Evolutionary conservation across 1,140 invertebrate genomes (phyloP).

Genomic region (Pantala flavescens): DNA sequence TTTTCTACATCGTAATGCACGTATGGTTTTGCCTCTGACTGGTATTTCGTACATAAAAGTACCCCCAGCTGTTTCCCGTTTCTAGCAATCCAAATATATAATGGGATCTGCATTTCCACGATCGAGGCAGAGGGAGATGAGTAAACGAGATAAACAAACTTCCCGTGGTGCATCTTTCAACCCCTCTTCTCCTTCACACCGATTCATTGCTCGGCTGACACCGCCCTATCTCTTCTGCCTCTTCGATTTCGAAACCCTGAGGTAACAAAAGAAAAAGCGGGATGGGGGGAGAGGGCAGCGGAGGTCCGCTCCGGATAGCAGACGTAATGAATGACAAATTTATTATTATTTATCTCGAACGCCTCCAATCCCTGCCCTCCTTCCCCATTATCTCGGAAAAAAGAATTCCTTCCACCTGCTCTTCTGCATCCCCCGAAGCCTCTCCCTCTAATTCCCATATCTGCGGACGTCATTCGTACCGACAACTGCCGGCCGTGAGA

Average conservation of each 20-base stretch:
- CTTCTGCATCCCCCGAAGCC: background rate
- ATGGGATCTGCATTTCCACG: too few species aligned
- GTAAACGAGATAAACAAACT: background rate
- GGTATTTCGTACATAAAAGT: too few species aligned
- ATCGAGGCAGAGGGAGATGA: too few species aligned
- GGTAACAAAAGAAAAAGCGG: slow-evolving; percentile 1
- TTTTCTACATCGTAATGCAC: too few species aligned
- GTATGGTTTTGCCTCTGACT: too few species aligned
- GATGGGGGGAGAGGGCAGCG: background rate
- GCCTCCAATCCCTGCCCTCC: background rate
- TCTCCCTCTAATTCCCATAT: background rate
- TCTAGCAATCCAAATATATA: too few species aligned
- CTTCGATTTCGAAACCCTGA: slow-evolving; percentile 2
- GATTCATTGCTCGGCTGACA: background rate
- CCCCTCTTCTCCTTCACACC: background rate
- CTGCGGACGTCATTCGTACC: too few species aligned
- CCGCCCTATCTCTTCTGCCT: background rate
- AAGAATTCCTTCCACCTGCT: background rate
- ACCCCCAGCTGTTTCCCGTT: too few species aligned
- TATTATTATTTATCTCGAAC: slow-evolving; percentile 3
- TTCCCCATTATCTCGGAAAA: background rate
- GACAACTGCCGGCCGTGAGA: too few species aligned
- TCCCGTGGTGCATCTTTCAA: background rate
- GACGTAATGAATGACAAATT: slow-evolving; percentile 10
- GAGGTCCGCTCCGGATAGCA: background rate